Base-by-base conservation (phyloP, 53 echinoderm and acorn worm species). In the Henricia sp. region DNA sequence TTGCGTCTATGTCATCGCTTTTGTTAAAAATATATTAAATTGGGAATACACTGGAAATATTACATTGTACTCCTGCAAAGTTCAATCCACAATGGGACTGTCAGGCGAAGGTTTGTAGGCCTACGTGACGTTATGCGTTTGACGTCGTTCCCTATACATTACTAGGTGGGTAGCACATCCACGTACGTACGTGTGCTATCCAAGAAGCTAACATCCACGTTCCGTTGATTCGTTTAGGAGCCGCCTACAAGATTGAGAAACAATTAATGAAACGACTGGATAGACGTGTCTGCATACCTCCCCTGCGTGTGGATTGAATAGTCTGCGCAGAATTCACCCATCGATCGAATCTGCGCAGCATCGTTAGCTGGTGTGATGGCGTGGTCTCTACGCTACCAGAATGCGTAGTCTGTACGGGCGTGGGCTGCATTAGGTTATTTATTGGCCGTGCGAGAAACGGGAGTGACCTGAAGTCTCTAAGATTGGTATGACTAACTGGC, bases 401-500 rank as follows among this genome's bases (percentile, higher is more conserved):
- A 8, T 6, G 55, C 34, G 36, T 53, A 73, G 73, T 73, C n/a
- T n/a, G n/a, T n/a, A n/a, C n/a, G n/a, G n/a, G n/a, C n/a, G n/a
- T n/a, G n/a, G n/a, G n/a, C n/a, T 52, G 37, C 55, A 73, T 54
- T 29, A n/a, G n/a, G n/a, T n/a, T n/a, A n/a, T n/a, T n/a, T n/a
- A 73, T 26, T 53, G 8, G 73, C 50, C 73, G 73, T 34, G 24
- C 50, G 17, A 21, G 24, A n/a, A 36, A 77, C 77, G 60, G 77
- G 9, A 58, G 28, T 16, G 56, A 28, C 59, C 41, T 19, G 58
- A 28, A 60, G 77, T 40, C 40, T 62, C 63, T 80, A 19, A 21
- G 16, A 64, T 44, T 62, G 80, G 63, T 80, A 80, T 80, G 65
- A 80, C 32, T 64, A 64, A 80, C 65, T 64, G 9, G 80, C 64